Evolutionary conservation across 37 sponge, comb jelly and placozoan genomes (phyloP).

Genomic region (Beroe forskalii): DNA sequence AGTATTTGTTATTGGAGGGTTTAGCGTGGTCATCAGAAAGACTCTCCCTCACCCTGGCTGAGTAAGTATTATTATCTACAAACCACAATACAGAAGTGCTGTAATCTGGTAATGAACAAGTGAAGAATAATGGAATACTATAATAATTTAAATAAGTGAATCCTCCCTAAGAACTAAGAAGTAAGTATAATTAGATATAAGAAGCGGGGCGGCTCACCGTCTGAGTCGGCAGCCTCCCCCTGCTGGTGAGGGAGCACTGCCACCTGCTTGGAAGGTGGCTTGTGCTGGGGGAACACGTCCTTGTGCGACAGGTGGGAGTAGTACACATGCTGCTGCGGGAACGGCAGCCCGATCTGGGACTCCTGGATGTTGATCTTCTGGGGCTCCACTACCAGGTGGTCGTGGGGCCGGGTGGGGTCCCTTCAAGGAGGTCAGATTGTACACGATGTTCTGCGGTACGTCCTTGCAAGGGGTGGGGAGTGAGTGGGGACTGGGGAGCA

Average conservation of each 20-base stretch:
- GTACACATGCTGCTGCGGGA: slow-evolving; percentile 15
- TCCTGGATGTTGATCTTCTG: slow-evolving; percentile 57
- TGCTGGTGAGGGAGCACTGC: background rate
- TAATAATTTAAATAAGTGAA: too few relatives aligned
- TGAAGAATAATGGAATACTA: too few relatives aligned
- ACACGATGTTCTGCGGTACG: background rate
- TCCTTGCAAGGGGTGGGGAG: too few relatives aligned
- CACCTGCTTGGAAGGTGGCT: background rate
- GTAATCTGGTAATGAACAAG: too few relatives aligned
- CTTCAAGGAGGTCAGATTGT: background rate
- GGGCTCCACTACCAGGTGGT: background rate
- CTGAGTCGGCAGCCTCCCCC: slow-evolving; percentile 8
- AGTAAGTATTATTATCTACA: too few relatives aligned
- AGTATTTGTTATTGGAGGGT: too few relatives aligned
- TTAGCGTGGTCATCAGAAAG: too few relatives aligned
- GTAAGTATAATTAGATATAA: too few relatives aligned
- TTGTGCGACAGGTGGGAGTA: slow-evolving; percentile 34
- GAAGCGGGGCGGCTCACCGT: slow-evolving; percentile 35
- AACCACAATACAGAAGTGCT: too few relatives aligned
- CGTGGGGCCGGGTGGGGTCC: background rate
- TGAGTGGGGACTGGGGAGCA: too few relatives aligned
- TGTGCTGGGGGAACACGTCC: slow-evolving; percentile 46
- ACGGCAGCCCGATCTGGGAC: background rate
- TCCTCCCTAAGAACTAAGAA: too few relatives aligned
- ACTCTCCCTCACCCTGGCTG: too few relatives aligned